These are phyloP conservation scores for Crotalus tigris DNA, from an alignment of 2,113 vertebrate species.

Conservation along the genomic window DNA sequence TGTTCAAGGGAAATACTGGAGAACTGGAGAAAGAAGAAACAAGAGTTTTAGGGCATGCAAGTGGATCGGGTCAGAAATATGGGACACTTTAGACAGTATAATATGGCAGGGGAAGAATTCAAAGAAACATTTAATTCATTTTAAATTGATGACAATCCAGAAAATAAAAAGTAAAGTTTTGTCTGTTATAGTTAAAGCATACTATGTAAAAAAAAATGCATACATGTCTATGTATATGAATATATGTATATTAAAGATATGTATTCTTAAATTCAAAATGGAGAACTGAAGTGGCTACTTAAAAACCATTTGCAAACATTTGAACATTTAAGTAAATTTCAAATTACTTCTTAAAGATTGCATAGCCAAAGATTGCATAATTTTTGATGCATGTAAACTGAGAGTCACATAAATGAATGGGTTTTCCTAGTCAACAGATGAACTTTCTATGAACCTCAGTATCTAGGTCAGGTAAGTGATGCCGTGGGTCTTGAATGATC, in stretches of 20 bases:
- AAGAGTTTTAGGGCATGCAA: neutral
- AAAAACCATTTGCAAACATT: neutral
- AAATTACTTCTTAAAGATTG: neutral
- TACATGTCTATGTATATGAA: neutral
- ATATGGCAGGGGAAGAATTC: neutral
- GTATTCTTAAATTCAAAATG: neutral
- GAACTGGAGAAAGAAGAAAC: neutral
- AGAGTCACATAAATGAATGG: neutral
- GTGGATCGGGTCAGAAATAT: neutral
- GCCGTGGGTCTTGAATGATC: neutral
- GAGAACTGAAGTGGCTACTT: neutral
- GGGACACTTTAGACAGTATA: neutral
- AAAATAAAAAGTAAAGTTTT: neutral
- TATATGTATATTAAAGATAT: neutral
- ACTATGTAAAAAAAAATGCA: neutral
- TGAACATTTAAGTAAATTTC: neutral
- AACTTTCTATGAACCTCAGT: neutral
- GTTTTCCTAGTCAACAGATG: neutral
- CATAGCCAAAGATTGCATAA: neutral
- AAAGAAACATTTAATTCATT: neutral
- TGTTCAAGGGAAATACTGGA: neutral
- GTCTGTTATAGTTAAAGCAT: neutral
- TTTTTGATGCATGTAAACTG: neutral
- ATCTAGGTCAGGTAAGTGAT: neutral
- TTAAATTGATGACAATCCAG: neutral